Base-by-base conservation (phyloP, 2,797 vertebrate genomes). In the Fundulus diaphanus region DNA sequence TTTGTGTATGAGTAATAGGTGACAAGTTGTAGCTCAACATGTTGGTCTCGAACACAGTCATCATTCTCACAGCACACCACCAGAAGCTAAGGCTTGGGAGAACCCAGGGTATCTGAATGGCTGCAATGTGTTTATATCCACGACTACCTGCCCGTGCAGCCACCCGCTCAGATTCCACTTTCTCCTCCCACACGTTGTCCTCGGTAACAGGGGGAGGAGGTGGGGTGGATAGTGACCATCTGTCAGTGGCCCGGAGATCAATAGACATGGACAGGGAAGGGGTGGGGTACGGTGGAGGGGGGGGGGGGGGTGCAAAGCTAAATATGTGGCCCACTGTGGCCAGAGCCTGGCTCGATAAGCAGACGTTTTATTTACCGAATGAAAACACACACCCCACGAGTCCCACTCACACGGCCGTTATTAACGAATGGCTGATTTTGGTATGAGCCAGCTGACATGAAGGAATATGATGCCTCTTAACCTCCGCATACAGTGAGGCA, bases 181-280 rank as follows among this genome's bases (percentile, higher is more conserved):
- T 85, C 69, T 85, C 80, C 85, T 84, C 77, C 72, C 31, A 79
- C 79, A 86, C 74, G 85, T 93, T 92, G 87, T 85, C 87, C 89
- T 72, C 89, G 44, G 90, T 92, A 88, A 93, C 88, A 80, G 68
- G 44, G 84, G 72, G 72, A 35, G 75, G 13, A 66, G 51, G 81
- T 56, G 71, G 73, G 85, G 24, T 70, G 77, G 80, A 83, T 84
- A 77, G 82, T 91, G 92, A 91, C 94, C 94, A 95, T 95, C 95
- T 95, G 94, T 93, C 92, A 90, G 92, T 85, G 87, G 90, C 88
- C 87, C 68, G 13, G 71, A 90, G 92, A 94, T 94, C 92, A 95
- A 94, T 94, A 90, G 90, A 88, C 79, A 59, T 74, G 69, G 85
- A 81, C 72, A 79, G 79, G 73, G 69, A 59, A 78, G 68, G 57